Base-by-base conservation (phyloP, 2,797 vertebrate genomes). In the Staurois parvus region DNA sequence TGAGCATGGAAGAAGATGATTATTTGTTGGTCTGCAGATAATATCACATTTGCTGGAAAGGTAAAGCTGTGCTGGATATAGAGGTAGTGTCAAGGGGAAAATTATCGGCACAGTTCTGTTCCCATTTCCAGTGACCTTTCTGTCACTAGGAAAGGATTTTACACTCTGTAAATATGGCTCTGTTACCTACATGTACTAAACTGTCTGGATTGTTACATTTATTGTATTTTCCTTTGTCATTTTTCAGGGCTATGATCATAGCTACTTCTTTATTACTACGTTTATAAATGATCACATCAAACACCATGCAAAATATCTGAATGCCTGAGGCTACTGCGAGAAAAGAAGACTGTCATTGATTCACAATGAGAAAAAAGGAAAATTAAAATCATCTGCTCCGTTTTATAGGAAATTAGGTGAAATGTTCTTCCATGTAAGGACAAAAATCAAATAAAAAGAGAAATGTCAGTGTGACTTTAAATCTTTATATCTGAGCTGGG, bases 241-340 rank as follows among this genome's bases (percentile, higher is more conserved):
- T 59, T 90, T 80, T 77, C 89, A 99, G 98, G 98, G 97, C 72
- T 99, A 98, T 0, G 98, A 99, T 91, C 98, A 99, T 93, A 98
- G 97, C 93, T 99, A 97, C 92, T 99, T 93, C 93, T 99, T 99
- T 90, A 96, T 99, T 79, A 95, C 96, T 87, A 97, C 97, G 0
- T 99, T 98, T 90, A 95, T 99, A 85, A 91, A 92, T 1, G 97
- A 99, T 89, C 98, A 99, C 93, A 96, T 99, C 94, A 96, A 95
- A 86, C 98, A 99, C 83, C 98, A 99, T 30, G 96, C 97, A 88
- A 99, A 99, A 90, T 98, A 95, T 91, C 95, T 99, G 88, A 97
- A 95, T 8, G 96, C 95, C 64, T 96, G 86, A 93, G 19, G 28
- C 5, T 29, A n/a, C 59, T 62, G 56, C 6, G 24, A 37, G 9